A percentile compares a stretch with the other conserved stretches of the same genome.
These are phyloP conservation scores for Euura saliciscinereae DNA, from an alignment of 1,140 invertebrate genomes.

Conservation along the genomic window DNA sequence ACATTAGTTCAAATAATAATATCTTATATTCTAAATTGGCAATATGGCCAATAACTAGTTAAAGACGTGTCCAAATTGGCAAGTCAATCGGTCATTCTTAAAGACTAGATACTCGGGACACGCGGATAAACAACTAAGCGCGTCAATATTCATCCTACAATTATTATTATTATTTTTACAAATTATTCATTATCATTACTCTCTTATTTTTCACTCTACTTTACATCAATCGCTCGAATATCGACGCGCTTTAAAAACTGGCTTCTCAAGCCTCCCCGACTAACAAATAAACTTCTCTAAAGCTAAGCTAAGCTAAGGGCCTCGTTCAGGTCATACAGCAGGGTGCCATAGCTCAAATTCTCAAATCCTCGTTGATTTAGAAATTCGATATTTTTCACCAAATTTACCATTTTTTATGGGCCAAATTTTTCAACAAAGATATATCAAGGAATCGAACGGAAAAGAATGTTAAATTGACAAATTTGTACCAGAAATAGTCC, in stretches of 20 bases:
- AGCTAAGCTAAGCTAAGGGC: not conserved
- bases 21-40: slow-evolving; percentile 11
- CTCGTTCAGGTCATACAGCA: not conserved
- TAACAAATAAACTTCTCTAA: not conserved
- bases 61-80: not conserved
- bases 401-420: not conserved
- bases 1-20: not conserved
- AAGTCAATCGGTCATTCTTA: not conserved
- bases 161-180: not conserved
- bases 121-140: not conserved
- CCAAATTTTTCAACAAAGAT: too few species aligned
- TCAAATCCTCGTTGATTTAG: too few species aligned
- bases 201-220: too few species aligned
- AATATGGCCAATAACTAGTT: slow-evolving; percentile 12
- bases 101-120: slow-evolving; percentile 2
- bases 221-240: too few species aligned
- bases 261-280: not conserved
- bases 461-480: too few species aligned
- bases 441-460: too few species aligned
- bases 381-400: not conserved
- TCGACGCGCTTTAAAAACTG: not conserved
- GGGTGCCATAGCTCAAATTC: too few species aligned
- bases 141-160: too few species aligned
- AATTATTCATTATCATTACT: not conserved
- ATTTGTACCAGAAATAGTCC: too few species aligned